Evolutionary conservation across 2,113 vertebrate genomes (phyloP).

Genomic region (Antechinus stuartii): DNA sequence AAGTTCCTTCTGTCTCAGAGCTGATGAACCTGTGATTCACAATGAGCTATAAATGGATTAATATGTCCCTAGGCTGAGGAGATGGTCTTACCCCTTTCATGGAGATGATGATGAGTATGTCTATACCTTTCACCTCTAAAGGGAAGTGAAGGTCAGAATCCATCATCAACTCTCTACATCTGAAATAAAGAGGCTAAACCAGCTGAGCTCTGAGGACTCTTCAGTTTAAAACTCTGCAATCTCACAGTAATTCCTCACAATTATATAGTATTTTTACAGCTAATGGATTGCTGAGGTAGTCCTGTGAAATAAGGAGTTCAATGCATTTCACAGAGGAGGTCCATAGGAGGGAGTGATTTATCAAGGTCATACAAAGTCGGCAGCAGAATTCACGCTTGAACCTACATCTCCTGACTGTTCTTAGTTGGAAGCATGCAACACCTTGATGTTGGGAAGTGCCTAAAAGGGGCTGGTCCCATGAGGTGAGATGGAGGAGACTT

Average conservation of each 20-base stretch:
- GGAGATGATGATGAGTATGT: neutral
- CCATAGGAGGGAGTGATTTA: neutral
- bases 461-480: neutral
- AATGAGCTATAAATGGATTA: neutral
- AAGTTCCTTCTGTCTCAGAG: neutral
- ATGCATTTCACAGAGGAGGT: neutral
- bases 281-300: neutral
- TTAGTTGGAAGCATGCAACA: neutral
- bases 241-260: neutral
- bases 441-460: neutral
- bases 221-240: neutral
- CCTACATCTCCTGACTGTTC: neutral
- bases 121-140: neutral
- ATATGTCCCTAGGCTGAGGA: too few species aligned
- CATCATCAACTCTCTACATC: neutral
- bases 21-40: neutral
- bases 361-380: neutral
- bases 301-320: neutral
- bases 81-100: neutral
- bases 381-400: neutral
- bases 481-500: slow-evolving; percentile 40
- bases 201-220: neutral
- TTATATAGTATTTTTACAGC: neutral
- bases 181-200: neutral
- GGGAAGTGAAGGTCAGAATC: neutral